Evolutionary conservation across 37 sponge, comb jelly and placozoan species (phyloP), one percentile per base, ranked within the genome.

Genomic region (Mnemiopsis leidyi): DNA sequence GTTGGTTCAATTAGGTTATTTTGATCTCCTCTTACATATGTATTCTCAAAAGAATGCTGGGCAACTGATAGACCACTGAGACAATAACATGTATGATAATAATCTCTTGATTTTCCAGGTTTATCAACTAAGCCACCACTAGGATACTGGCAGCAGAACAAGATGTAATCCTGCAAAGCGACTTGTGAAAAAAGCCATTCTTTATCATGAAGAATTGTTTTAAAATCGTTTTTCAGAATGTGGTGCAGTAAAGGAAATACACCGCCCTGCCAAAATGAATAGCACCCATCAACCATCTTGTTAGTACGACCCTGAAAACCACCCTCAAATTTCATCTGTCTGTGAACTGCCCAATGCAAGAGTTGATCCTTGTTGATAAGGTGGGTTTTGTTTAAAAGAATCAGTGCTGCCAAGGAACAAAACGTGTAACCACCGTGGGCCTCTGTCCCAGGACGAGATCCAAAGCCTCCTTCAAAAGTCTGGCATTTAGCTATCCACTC

Each of bases 251-350:
- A 93, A 0, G 99, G 99, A 69, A 98, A 96, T 0, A 97, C 20
- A n/a, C 97, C 99, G 24, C 99, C 99, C 39, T 95, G 94, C 99
- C 99, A 98, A 93, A 98, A 98, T 34, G 99, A 97, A 85, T 98
- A 98, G 69, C 99, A 98, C 25, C 97, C 96, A 96, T 98, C 99
- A 18, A 98, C 99, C 36, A 98, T 92, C 39, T 98, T 98, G 75
- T 98, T 98, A 30, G 97, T 98, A 23, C 98, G 93, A 18, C 98
- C 98, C 94, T 98, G 99, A 71, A 98, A 98, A 32, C 99, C 99
- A 37, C 99, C 99, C 76, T 98, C 99, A 68, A 96, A 69, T 36
- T 76, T 92, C 99, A 98, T 98, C 82, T 98, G 99, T 34, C 95
- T 94, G 69, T 85, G 93, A 21, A 69, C 82, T 23, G 96, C 93